Percentiles rank a stretch among this genome's conserved stretches.
These are phyloP conservation scores for Oncorhynchus kisutch DNA, from an alignment of 2,113 vertebrate genomes.

Conservation along the genomic window DNA sequence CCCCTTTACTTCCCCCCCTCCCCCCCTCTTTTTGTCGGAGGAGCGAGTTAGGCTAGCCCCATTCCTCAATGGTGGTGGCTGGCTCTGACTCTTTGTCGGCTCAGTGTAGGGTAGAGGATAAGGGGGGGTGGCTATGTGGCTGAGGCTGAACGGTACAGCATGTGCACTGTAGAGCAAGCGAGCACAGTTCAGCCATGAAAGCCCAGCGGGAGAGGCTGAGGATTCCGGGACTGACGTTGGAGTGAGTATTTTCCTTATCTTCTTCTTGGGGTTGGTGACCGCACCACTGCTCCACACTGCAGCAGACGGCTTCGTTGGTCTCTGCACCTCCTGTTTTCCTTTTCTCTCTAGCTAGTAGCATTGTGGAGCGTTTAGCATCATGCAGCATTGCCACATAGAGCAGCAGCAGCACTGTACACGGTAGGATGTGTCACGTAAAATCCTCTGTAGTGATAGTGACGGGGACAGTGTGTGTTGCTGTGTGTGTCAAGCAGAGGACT, in stretches of 20 bases:
- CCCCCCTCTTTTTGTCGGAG: slow-evolving; percentile 2
- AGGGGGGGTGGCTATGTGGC: slow-evolving; percentile 33
- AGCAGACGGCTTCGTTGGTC: slow-evolving; percentile 23
- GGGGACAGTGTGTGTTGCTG: neutral
- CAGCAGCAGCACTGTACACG: slow-evolving; percentile 72
- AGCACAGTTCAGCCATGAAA: slow-evolving; percentile 91
- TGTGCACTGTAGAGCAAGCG: slow-evolving; percentile 89
- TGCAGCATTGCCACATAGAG: slow-evolving; percentile 64
- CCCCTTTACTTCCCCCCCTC: slow-evolving; percentile 43
- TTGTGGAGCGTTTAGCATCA: slow-evolving; percentile 8
- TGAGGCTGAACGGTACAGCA: slow-evolving; percentile 82
- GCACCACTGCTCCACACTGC: slow-evolving; percentile 34
- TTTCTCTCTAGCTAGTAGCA: slow-evolving; percentile 11
- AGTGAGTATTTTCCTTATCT: slow-evolving; percentile 94
- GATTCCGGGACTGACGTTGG: slow-evolving; percentile 98
- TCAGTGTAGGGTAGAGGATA: slow-evolving; percentile 64
- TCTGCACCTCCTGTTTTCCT: slow-evolving; percentile 48
- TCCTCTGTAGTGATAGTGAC: slow-evolving; percentile 64
- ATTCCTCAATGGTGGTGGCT: slow-evolving; percentile 83
- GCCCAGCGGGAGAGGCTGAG: slow-evolving; percentile 98
- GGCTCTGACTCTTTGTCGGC: slow-evolving; percentile 82
- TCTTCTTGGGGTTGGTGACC: slow-evolving; percentile 68
- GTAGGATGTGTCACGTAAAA: slow-evolving; percentile 73
- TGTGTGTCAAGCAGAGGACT: slow-evolving; percentile 61
- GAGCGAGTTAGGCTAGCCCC: slow-evolving; percentile 65